Percentiles rank a stretch among this genome's conserved stretches.
Evolutionary conservation across 1,140 invertebrate genomes (phyloP).

Genomic region (Plectus sambesii): DNA sequence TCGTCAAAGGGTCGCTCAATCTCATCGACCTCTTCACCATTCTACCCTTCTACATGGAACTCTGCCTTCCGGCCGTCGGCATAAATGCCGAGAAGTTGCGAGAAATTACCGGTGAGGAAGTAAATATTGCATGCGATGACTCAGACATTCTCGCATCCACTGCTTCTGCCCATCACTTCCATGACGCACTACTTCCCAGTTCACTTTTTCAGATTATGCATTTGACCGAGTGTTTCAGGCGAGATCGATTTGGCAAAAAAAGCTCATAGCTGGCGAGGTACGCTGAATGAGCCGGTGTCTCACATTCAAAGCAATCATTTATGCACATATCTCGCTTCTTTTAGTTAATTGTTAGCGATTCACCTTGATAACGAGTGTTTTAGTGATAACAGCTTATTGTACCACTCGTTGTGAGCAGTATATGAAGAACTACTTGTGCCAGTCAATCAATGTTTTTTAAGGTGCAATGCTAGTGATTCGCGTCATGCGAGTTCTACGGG

Average conservation of each 20-base stretch:
- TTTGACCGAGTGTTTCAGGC: too few relatives aligned
- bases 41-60: slow-evolving; percentile 49
- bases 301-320: too few relatives aligned
- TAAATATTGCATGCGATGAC: too few relatives aligned
- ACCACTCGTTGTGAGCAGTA: too few relatives aligned
- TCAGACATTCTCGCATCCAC: too few relatives aligned
- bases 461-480: slow-evolving; percentile 44
- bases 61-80: slow-evolving; percentile 31
- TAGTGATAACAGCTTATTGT: too few relatives aligned
- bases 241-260: slow-evolving; percentile 11
- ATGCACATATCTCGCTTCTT: too few relatives aligned
- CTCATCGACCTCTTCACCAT: slow-evolving; percentile 51
- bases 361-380: too few relatives aligned
- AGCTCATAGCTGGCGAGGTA: slow-evolving; percentile 19
- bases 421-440: not conserved
- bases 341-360: too few relatives aligned
- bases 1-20: slow-evolving; percentile 51
- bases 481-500: slow-evolving; percentile 95
- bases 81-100: slow-evolving; percentile 35
- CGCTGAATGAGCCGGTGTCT: not conserved
- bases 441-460: slow-evolving; percentile 18
- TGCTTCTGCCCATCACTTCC: not conserved
- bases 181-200: not conserved
- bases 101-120: slow-evolving; percentile 38
- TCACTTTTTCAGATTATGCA: not conserved